A percentile compares a stretch with the other conserved stretches of the same genome.
These are phyloP conservation scores for Numenius arquata DNA, from an alignment of 2,113 vertebrate species.

Conservation along the genomic window DNA sequence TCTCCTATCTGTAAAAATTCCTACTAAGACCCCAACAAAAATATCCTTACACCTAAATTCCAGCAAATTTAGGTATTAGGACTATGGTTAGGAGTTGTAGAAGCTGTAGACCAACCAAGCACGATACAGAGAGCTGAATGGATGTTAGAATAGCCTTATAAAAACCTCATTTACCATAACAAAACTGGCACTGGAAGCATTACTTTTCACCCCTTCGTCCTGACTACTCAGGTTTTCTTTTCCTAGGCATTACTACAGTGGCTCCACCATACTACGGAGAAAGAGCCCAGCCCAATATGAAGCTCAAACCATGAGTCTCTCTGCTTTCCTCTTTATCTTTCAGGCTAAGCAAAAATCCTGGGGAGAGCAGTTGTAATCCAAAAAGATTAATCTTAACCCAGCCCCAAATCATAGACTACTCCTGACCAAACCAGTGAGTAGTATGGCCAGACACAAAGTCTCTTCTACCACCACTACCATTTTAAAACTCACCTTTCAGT, in stretches of 20 bases:
- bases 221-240: neutral
- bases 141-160: neutral
- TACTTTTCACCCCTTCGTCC: neutral
- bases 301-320: neutral
- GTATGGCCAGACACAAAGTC: neutral
- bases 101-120: neutral
- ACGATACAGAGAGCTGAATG: neutral
- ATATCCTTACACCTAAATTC: neutral
- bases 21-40: neutral
- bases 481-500: neutral
- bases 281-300: neutral
- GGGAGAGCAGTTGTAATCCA: neutral
- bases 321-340: neutral
- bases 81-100: neutral
- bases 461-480: neutral
- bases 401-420: neutral
- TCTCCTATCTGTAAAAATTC: neutral
- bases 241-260: neutral
- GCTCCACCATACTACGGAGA: neutral
- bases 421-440: neutral
- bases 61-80: neutral
- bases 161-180: neutral
- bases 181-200: neutral
- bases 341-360: neutral
- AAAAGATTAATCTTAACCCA: neutral